Evolutionary conservation across 2,797 vertebrate species (phyloP), one percentile per base, ranked within the genome.

Genomic region (Cichlasoma orientale): DNA sequence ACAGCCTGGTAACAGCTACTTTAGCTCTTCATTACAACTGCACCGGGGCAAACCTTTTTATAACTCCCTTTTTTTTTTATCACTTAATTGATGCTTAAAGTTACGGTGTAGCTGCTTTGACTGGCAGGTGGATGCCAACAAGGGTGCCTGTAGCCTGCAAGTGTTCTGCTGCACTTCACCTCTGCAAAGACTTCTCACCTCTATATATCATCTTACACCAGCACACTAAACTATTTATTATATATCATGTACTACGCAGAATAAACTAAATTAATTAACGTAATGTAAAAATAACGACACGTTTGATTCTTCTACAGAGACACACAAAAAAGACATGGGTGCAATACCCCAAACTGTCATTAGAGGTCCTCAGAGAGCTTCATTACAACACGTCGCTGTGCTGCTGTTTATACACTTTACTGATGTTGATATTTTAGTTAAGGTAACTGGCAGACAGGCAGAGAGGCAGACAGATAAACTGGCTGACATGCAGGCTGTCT

Each of bases 401-500:
- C 72, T 73, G 71, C 82, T 83, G 84, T 90, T 86, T 66, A 82
- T 82, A 74, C 72, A 84, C 77, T 84, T 75, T 44, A 82, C 74
- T 75, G 63, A 55, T 84, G 80, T 69, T 80, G 89, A 82, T 93
- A 92, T 92, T 90, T 92, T 91, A 47, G 91, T 88, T 75, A 71
- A 82, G 75, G 74, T 85, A 75, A 84, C 73, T 80, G 86, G 57
- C 86, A 87, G 80, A 86, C 77, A 81, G 57, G 44, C 72, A 61
- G 74, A 31, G 80, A 79, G 70, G 31, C 68, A 75, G 50, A 61
- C 79, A 31, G 75, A 84, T 38, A 59, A 27, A 80, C 70, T 50
- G 82, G 69, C 71, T 78, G 87, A 78, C 78, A 61, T 13, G 19
- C 61, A 44, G 63, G 2, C 75, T 66, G 75, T 10, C 77, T 56